Conservation (phyloP, 1,140 invertebrate species). For the Trissolcus basalis region DNA sequence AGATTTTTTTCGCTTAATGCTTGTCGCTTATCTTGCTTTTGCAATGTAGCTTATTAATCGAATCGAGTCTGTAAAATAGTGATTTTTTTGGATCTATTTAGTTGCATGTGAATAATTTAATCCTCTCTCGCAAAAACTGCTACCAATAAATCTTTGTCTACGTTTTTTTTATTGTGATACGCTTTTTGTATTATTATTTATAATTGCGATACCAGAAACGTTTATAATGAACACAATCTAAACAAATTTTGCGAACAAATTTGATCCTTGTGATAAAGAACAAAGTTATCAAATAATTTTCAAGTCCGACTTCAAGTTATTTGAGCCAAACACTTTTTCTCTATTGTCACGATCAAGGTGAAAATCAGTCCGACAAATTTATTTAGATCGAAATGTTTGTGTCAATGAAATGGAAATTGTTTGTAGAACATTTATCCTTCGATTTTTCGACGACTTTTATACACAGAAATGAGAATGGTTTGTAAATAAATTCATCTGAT, state of each 20-base stretch:
- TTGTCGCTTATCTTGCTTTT: slow-evolving; percentile 10
- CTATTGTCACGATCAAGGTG: slow-evolving; percentile 28
- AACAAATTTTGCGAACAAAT: slow-evolving; percentile 33
- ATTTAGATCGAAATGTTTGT: slow-evolving; percentile 23
- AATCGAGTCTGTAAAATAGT: slow-evolving; percentile 5
- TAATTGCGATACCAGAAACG: slow-evolving; percentile 31
- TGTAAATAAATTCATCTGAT: slow-evolving; percentile 51
- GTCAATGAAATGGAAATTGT: slow-evolving; percentile 23
- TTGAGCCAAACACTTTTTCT: slow-evolving; percentile 37
- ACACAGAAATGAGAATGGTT: slow-evolving; percentile 58
- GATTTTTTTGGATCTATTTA: slow-evolving; percentile 30
- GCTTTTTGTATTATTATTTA: slow-evolving; percentile 38
- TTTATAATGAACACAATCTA: slow-evolving; percentile 9
- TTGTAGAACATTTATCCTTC: slow-evolving; percentile 56
- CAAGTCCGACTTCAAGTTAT: slow-evolving; percentile 46
- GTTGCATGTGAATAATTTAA: slow-evolving; percentile 40
- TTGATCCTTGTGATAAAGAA: slow-evolving; percentile 31
- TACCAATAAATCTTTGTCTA: slow-evolving; percentile 46
- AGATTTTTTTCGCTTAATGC: not conserved
- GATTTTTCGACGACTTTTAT: slow-evolving; percentile 56
- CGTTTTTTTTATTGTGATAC: slow-evolving; percentile 39
- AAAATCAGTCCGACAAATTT: slow-evolving; percentile 31
- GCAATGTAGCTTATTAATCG: slow-evolving; percentile 37
- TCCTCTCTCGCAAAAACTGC: slow-evolving; percentile 19
- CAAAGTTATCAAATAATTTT: slow-evolving; percentile 52